Evolutionary conservation across 2,113 vertebrate genomes (phyloP).

Genomic region (Trichomycterus rosablanca): DNA sequence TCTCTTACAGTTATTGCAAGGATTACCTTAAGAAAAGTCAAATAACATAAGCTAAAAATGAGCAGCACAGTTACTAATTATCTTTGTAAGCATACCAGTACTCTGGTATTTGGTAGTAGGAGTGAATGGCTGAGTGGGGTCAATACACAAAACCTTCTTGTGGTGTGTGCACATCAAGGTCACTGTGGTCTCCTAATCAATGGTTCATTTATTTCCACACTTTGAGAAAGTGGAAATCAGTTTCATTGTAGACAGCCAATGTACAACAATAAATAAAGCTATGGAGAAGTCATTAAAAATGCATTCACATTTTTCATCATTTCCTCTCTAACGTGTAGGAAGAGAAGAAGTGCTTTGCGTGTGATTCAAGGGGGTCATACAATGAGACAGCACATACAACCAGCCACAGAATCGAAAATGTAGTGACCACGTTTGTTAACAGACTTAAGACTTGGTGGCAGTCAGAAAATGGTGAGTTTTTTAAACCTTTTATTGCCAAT

Average conservation of each 20-base stretch:
- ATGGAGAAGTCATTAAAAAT: slow-evolving; percentile 32
- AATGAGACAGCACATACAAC: slow-evolving; percentile 63
- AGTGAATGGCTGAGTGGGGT: not conserved
- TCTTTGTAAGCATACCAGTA: slow-evolving; percentile 4
- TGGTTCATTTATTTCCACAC: slow-evolving; percentile 2
- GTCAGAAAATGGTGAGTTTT: slow-evolving; percentile 86
- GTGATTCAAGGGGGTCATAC: slow-evolving; percentile 75
- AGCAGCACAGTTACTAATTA: not conserved
- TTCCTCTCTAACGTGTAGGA: slow-evolving; percentile 80
- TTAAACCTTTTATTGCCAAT: not conserved
- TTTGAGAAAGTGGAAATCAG: slow-evolving; percentile 9
- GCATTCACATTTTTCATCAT: slow-evolving; percentile 36
- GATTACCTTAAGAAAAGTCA: too few species aligned
- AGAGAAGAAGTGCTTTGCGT: slow-evolving; percentile 95
- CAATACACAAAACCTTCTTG: not conserved
- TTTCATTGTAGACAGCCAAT: not conserved
- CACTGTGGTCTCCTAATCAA: not conserved
- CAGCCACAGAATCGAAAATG: slow-evolving; percentile 88
- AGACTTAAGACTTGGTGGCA: slow-evolving; percentile 98
- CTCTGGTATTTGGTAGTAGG: not conserved
- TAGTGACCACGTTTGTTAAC: slow-evolving; percentile 90
- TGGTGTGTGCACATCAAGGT: not conserved
- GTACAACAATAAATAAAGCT: too few species aligned
- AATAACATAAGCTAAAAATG: not conserved
- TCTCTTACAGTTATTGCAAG: too few species aligned